Conservation (phyloP, 2,797 vertebrate species). For the Geotrypetes seraphini region DNA sequence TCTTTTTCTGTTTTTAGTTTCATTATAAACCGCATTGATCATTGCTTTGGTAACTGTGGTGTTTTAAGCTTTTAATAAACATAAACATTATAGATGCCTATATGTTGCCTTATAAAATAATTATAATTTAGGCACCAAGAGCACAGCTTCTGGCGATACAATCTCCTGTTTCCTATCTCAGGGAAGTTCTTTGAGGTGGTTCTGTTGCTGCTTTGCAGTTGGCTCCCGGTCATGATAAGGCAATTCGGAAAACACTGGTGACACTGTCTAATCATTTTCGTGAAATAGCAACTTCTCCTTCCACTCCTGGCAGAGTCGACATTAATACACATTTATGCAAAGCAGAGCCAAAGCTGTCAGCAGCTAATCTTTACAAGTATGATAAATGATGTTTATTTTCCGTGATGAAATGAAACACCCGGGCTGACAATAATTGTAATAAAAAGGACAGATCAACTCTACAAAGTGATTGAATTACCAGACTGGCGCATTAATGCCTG, state of each 20-base stretch:
- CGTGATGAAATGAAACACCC: constrained; percentile 91
- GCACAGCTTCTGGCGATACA: too few relatives aligned
- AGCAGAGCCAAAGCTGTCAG: constrained; percentile 78
- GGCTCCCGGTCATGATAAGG: constrained; percentile 65
- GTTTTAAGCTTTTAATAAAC: too few relatives aligned
- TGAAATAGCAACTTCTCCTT: constrained; percentile 66
- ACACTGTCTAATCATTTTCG: constrained; percentile 67
- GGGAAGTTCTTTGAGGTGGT: constrained; percentile 41
- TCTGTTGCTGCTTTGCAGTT: constrained; percentile 29
- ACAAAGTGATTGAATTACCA: constrained; percentile 94
- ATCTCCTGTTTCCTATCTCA: too few relatives aligned
- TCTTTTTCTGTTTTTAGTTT: too few relatives aligned
- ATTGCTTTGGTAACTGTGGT: too few relatives aligned
- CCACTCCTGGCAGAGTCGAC: constrained; percentile 50
- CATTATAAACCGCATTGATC: too few relatives aligned
- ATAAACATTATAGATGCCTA: too few relatives aligned
- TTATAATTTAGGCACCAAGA: too few relatives aligned
- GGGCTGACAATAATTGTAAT: constrained; percentile 91
- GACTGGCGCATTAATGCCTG: constrained; percentile 84
- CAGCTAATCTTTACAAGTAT: constrained; percentile 88
- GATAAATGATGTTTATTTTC: constrained; percentile 98
- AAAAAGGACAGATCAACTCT: constrained; percentile 93
- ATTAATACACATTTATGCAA: constrained; percentile 89
- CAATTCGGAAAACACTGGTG: constrained; percentile 59
- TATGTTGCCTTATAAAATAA: too few relatives aligned